Base-by-base conservation (phyloP, 2,888 invertebrate species). In the Phytoseiulus persimilis region DNA sequence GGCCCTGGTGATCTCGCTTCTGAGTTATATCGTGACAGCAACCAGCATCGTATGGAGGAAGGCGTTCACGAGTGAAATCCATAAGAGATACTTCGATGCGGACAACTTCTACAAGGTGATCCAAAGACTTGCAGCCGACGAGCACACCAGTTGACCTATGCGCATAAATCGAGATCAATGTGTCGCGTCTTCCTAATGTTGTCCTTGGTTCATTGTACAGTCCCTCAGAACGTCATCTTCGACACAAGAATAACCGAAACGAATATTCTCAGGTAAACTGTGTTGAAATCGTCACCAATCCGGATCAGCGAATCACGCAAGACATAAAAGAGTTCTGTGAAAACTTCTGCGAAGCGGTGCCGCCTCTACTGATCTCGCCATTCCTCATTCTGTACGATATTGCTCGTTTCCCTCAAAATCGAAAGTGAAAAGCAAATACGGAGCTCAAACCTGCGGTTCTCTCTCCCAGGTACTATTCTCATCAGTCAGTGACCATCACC, bases 221-320 rank as follows among this genome's bases (percentile, higher is more conserved):
- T n/a, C n/a, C n/a, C 31, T n/a, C 31, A 6, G 83, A 6, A 31
- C 14, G 31, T 83, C 31, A 6, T 83, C 14, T 11, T 6, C 31
- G 14, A 6, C 9, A 6, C 3, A 3, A 9, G 39, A 9, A 39
- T 39, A 39, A 39, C 39, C 3, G 9, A 39, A 39, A 6, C 9
- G 9, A 9, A 39, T 39, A 9, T 39, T 3, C 9, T n/a, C 31
- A 83, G 83, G 83, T 83, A 5, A 83, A 83, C 31, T 83, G 83
- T 31, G 2, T 31, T 89, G 84, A 9, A 45, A n/a, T 32, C 6
- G 83, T 83, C n/a, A 31, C 83, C 31, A 94, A 94, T 92, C 94
- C 94, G 93, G 94, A 94, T 91, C 94, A 94, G 92, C 92, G 94
- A 83, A 94, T 94, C 90, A 93, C 94, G 1, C 94, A 94, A 91